A percentile compares a stretch with the other conserved stretches of the same genome.
phyloP scores from a whole-genome alignment of 2,113 vertebrate species.

The Halichoerus grypus region DNA sequence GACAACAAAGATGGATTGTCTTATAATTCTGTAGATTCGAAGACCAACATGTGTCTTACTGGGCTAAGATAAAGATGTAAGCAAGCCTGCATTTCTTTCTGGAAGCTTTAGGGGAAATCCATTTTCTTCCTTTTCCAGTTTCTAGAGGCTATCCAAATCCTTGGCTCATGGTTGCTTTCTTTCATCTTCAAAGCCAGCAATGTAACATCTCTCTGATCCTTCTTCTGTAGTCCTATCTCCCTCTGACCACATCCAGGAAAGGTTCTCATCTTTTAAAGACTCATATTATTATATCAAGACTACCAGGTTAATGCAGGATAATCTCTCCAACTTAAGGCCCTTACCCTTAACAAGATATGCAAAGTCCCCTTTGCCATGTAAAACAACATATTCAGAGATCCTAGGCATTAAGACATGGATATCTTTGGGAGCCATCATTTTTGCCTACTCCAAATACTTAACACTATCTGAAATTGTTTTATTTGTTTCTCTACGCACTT shows the following conservation, averaged over 20 bases:
- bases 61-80: background rate
- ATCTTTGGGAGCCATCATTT: background rate
- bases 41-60: background rate
- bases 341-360: background rate
- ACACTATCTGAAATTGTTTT: background rate
- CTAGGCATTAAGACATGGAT: background rate
- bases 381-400: background rate
- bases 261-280: background rate
- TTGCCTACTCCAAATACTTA: background rate
- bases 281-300: background rate
- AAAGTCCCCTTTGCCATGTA: background rate
- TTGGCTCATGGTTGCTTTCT: background rate
- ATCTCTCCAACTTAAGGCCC: background rate
- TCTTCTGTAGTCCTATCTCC: background rate
- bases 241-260: background rate
- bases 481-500: background rate
- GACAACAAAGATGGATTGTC: background rate
- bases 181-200: background rate
- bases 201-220: background rate
- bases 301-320: background rate
- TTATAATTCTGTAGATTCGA: background rate
- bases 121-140: background rate
- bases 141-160: background rate
- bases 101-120: background rate
- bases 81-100: background rate